A percentile compares a stretch with the other conserved stretches of the same genome.
Conservation (phyloP, 2,113 vertebrate species). For the Archilochus colubris region DNA sequence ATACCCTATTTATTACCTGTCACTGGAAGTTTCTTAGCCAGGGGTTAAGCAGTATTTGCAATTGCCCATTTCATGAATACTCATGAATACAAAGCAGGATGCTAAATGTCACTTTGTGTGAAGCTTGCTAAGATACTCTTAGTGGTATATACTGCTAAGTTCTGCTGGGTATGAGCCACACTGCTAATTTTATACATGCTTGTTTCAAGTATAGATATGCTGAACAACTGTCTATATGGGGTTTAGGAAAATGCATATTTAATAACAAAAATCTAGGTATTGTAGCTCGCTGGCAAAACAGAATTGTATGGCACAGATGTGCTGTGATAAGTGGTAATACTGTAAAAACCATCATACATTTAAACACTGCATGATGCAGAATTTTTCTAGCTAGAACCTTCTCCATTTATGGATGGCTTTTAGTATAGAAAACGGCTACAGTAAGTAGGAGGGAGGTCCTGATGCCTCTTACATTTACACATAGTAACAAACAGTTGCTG, state of each 20-base stretch:
- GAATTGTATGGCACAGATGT: not conserved
- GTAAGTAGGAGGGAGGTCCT: not conserved
- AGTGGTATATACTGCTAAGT: not conserved
- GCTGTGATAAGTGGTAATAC: not conserved
- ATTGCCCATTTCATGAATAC: not conserved
- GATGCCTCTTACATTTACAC: not conserved
- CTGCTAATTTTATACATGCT: not conserved
- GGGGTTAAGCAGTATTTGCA: not conserved
- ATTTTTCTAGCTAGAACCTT: not conserved
- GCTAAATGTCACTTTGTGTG: not conserved
- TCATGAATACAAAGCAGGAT: not conserved
- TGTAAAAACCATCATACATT: not conserved
- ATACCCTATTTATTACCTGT: not conserved
- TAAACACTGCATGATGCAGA: not conserved
- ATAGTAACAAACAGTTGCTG: not conserved
- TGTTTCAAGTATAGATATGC: not conserved
- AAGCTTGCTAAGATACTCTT: not conserved
- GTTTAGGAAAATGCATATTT: not conserved
- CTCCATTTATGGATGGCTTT: not conserved
- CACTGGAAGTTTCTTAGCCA: not conserved
- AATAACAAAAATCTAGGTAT: not conserved
- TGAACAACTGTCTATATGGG: not conserved
- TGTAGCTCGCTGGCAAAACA: not conserved
- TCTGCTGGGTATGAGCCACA: not conserved
- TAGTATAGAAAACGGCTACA: conserved; percentile 1